These are phyloP conservation scores for Aplodontia rufa DNA, from an alignment of 2,113 vertebrate genomes.

Conservation along the genomic window DNA sequence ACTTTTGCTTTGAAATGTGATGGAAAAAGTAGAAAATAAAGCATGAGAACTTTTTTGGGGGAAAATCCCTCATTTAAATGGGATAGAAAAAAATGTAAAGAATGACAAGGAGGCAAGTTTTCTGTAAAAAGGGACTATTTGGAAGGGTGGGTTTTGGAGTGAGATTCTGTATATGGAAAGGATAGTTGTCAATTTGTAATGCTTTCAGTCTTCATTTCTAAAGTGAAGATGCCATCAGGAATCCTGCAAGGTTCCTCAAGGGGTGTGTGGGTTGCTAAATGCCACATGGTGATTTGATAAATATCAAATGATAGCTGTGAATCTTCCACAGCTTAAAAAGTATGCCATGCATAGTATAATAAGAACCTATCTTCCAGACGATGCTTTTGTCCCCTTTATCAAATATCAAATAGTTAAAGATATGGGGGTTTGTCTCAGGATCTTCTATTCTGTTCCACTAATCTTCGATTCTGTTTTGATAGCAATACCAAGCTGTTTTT, in stretches of 20 bases:
- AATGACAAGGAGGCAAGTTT: neutral
- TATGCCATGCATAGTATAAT: neutral
- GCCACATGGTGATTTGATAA: neutral
- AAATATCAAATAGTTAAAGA: too few relatives aligned
- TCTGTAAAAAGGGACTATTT: neutral
- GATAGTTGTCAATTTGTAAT: neutral
- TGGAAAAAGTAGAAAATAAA: neutral
- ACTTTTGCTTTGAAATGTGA: neutral
- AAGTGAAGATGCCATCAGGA: neutral
- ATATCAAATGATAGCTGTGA: neutral
- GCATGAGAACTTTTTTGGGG: neutral
- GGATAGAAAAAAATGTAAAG: neutral
- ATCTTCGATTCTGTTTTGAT: too few relatives aligned
- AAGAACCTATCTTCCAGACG: neutral
- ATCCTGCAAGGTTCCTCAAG: neutral
- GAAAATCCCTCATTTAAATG: neutral
- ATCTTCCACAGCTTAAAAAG: neutral
- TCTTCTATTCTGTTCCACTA: too few relatives aligned
- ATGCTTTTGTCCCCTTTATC: too few relatives aligned
- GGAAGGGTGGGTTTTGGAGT: neutral
- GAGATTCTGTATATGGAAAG: neutral
- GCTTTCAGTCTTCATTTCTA: neutral
- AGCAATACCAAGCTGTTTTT: too few relatives aligned
- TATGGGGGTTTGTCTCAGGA: too few relatives aligned
- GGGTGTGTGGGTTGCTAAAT: neutral